A percentile compares a stretch with the other conserved stretches of the same genome.
These are phyloP conservation scores for Zophobas morio DNA, from an alignment of 1,140 invertebrate species.

Conservation along the genomic window DNA sequence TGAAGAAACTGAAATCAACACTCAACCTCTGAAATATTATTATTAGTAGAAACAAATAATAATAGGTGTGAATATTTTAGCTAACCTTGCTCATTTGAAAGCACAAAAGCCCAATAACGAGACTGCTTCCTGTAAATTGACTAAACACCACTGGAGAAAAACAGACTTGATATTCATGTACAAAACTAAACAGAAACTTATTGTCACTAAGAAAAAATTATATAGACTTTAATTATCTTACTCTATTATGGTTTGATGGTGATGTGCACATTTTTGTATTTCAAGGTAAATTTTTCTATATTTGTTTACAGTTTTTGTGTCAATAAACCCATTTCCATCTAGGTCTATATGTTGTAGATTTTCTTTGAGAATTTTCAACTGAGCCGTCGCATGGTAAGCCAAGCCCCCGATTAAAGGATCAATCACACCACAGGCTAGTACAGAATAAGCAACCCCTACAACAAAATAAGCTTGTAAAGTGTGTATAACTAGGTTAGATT, in stretches of 20 bases:
- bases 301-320: conserved; percentile 9
- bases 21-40: not conserved
- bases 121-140: conserved; percentile 20
- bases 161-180: conserved; percentile 11
- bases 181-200: conserved; percentile 22
- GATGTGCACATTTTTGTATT: conserved; percentile 7
- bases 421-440: not conserved
- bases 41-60: not conserved
- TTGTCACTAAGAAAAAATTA: not conserved
- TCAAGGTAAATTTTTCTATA: conserved; percentile 5
- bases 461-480: not conserved
- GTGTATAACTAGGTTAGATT: too few relatives aligned
- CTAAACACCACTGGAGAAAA: conserved; percentile 15
- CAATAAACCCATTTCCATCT: not conserved
- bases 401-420: conserved; percentile 17
- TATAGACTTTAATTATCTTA: conserved; percentile 1
- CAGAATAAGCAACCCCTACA: conserved; percentile 9
- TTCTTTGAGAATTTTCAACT: conserved; percentile 27
- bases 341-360: not conserved
- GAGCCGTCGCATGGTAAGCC: conserved; percentile 10
- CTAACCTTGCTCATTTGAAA: conserved; percentile 20
- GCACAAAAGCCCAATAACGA: conserved; percentile 17
- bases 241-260: conserved; percentile 19
- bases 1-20: not conserved
- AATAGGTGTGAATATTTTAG: not conserved